Percentiles rank a stretch among this genome's conserved stretches.
Conservation (phyloP, 2,888 invertebrate species). For the Adelphocoris suturalis region DNA sequence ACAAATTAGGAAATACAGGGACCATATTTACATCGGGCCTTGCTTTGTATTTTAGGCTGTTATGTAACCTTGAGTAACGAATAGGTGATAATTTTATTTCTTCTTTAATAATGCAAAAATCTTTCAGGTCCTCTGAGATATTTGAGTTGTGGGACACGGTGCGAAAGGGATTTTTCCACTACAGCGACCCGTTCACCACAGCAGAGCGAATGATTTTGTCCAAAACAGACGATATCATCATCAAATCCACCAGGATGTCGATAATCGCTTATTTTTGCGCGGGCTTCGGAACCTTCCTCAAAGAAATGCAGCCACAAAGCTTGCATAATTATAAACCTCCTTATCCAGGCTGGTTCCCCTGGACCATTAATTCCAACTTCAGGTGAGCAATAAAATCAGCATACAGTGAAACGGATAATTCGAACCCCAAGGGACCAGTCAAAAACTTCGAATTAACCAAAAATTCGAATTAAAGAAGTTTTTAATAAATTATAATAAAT, state of each 20-base stretch:
- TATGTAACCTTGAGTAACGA: too few species aligned
- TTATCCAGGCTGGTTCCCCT: slow-evolving; percentile 61
- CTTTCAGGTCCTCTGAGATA: slow-evolving; percentile 2
- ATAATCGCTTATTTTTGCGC: slow-evolving; percentile 45
- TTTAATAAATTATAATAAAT: too few species aligned
- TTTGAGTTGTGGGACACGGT: slow-evolving; percentile 21
- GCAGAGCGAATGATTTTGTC: slow-evolving; percentile 48
- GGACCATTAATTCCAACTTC: slow-evolving; percentile 31
- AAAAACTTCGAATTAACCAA: too few species aligned
- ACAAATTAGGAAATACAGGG: too few species aligned
- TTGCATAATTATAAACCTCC: slow-evolving; percentile 39
- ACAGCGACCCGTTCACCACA: slow-evolving; percentile 24
- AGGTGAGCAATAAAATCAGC: not conserved
- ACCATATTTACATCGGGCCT: too few species aligned
- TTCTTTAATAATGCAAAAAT: not conserved
- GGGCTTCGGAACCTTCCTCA: slow-evolving; percentile 46
- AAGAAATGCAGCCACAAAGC: slow-evolving; percentile 51
- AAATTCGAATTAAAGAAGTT: too few species aligned
- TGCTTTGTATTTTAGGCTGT: not conserved
- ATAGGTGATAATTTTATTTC: not conserved
- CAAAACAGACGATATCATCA: slow-evolving; percentile 43
- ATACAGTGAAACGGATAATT: not conserved
- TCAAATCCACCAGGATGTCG: slow-evolving; percentile 20
- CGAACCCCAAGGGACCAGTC: too few species aligned
- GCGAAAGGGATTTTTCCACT: slow-evolving; percentile 35